Evolutionary conservation across 2,888 invertebrate genomes (phyloP), one percentile per base, ranked within the genome.

Genomic region (Chironomus tentans): DNA sequence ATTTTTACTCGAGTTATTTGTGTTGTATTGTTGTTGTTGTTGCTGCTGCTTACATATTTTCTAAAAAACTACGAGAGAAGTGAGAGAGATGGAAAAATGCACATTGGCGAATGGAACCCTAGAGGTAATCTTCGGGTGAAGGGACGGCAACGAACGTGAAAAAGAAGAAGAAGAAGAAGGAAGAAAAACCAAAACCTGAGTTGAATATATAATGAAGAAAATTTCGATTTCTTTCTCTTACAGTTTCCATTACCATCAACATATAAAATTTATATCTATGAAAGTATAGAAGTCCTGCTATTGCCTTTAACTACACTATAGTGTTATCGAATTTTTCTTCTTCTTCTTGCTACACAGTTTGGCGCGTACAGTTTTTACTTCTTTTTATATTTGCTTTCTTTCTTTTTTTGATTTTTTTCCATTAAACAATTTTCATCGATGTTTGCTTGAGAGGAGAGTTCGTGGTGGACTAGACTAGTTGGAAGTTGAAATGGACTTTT

Each of bases 211-310:
- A 74, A 74, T 74, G 74, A 74, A 68, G 65, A 68, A 48, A 74
- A 74, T 74, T 74, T 74, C 74, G 74, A 74, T 74, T 74, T 73
- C 61, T 72, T 62, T 71, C 48, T 74, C 74, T 46, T 46, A 65
- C 74, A 74, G 74, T 74, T 74, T 74, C 74, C 74, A 74, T 74
- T 74, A 74, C 74, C 74, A 74, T 74, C 74, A 74, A 74, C 74
- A 73, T 73, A 73, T 68, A 68, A 74, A 74, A 74, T 74, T 74
- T 74, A 74, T 74, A 68, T 74, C 65, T 74, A 68, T 48, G 74
- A 74, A 47, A 46, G 62, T 12, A 46, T 74, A 18, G 21, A 38
- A 74, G 18, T 65, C 65, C 13, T 65, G 56, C 21, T 61, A 21
- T 21, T 71, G 13, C 47, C 56, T 15, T 56, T 56, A 18, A 18